A percentile compares a stretch with the other conserved stretches of the same genome.
Conservation (phyloP, 2,797 vertebrate species). For the Ctenosaura bakeri region DNA sequence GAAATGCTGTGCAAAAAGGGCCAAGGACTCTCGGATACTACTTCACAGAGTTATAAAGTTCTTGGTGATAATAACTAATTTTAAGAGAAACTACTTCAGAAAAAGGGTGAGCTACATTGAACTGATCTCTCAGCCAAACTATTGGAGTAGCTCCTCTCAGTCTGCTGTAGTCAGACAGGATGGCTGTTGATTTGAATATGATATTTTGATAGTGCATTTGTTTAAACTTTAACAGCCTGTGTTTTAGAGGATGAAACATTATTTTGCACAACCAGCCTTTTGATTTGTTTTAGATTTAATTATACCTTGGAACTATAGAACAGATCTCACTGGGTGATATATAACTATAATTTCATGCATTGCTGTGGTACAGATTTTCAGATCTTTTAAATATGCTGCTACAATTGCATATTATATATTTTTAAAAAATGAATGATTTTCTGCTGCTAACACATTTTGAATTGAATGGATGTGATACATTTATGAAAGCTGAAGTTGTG, state of each 20-base stretch:
- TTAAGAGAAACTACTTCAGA: neutral
- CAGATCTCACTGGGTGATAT: neutral
- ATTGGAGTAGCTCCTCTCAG: neutral
- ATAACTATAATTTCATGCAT: slow-evolving; percentile 11
- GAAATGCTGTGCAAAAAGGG: too few species aligned
- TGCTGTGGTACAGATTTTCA: slow-evolving; percentile 1
- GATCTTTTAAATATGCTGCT: neutral
- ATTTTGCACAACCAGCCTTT: neutral
- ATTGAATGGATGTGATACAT: neutral
- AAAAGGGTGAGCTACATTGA: neutral
- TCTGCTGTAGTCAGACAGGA: neutral
- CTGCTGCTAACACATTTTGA: slow-evolving; percentile 51
- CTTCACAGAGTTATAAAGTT: neutral
- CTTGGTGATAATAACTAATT: neutral
- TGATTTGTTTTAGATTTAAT: slow-evolving; percentile 6
- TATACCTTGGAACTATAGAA: slow-evolving; percentile 11
- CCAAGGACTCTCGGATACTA: neutral
- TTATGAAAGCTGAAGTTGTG: neutral
- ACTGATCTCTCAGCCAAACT: neutral
- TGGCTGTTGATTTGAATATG: neutral
- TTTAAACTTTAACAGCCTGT: neutral
- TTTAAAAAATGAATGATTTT: slow-evolving; percentile 51
- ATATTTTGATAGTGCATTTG: neutral
- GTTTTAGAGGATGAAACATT: neutral
- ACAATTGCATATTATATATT: slow-evolving; percentile 48